phyloP scores from a whole-genome alignment of 2,113 vertebrate species.

The Notiomystis cincta region DNA sequence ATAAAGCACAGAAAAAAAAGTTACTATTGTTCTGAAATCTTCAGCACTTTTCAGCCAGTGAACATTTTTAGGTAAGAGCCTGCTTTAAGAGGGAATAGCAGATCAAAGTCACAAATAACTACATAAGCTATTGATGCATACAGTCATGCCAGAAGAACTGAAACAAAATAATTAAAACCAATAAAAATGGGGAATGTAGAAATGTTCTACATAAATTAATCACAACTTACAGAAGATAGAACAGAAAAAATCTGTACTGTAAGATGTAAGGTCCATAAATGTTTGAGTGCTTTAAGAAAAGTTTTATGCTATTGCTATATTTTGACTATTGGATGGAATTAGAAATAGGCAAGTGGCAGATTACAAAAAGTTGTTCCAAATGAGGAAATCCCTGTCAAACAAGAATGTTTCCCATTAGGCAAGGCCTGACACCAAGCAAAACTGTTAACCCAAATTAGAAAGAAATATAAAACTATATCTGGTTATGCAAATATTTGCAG shows the following conservation, averaged over 20 bases:
- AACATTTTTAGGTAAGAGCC: neutral
- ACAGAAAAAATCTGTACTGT: neutral
- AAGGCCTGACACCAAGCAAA: neutral
- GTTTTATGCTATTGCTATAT: neutral
- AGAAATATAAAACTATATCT: neutral
- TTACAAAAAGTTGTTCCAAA: neutral
- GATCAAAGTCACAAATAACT: neutral
- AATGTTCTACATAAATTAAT: neutral
- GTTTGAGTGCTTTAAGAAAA: neutral
- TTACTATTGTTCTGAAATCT: neutral
- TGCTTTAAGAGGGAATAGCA: neutral
- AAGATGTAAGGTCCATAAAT: neutral
- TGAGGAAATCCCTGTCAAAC: neutral
- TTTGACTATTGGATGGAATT: neutral
- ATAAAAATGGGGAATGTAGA: neutral
- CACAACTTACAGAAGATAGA: neutral
- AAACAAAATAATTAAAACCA: neutral
- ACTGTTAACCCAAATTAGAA: neutral
- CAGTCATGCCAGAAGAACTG: neutral
- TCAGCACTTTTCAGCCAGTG: neutral
- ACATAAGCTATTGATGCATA: neutral
- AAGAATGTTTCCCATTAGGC: neutral
- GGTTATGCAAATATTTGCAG: neutral
- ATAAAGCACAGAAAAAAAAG: neutral
- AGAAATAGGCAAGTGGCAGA: neutral